Evolutionary conservation across 2,113 vertebrate species (phyloP), one percentile per base, ranked within the genome.

Genomic region (Archocentrus centrarchus): DNA sequence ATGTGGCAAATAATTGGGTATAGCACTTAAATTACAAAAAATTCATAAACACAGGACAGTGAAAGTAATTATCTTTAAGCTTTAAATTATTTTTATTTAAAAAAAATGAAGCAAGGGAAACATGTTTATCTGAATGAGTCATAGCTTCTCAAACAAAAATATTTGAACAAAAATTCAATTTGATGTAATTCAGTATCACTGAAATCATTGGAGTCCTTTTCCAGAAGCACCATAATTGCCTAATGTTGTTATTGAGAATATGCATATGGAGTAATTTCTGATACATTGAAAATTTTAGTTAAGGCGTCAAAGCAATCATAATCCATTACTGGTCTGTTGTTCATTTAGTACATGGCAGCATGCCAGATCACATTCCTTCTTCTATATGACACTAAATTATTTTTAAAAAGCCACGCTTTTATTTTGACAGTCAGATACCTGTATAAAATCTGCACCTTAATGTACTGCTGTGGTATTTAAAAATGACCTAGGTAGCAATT

Each of bases 401-500:
- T 44, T 50, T 9, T 27, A 32, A 0, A 70, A 53, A 32, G 11
- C 24, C 10, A 30, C 32, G 24, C 66, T 73, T 79, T 64, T 82
- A 32, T 64, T 59, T 2, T 22, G 37, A 76, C 50, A 18, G 39
- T 24, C 10, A 57, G 30, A 59, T 22, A 22, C 6, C 14, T 32
- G 15, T 66, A 30, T 57, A 3, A 22, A 63, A 64, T 62, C 1
- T 22, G 17, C 11, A 13, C 58, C 15, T 53, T 18, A 18, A 53
- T 53, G 50, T 53, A 7, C 20, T n/a, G 20, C 3, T 32, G 3
- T 35, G 27, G 8, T 35, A 11, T 35, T 32, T 73, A 20, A 53
- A 0, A 47, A 47, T 14, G 4, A 47, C 4, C 14, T 9, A 7
- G 14, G 6, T 61, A 14, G 44, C 20, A 13, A 57, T 6, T 57